Evolutionary conservation across 2,888 invertebrate species (phyloP).

Genomic region (Apamea monoglypha): DNA sequence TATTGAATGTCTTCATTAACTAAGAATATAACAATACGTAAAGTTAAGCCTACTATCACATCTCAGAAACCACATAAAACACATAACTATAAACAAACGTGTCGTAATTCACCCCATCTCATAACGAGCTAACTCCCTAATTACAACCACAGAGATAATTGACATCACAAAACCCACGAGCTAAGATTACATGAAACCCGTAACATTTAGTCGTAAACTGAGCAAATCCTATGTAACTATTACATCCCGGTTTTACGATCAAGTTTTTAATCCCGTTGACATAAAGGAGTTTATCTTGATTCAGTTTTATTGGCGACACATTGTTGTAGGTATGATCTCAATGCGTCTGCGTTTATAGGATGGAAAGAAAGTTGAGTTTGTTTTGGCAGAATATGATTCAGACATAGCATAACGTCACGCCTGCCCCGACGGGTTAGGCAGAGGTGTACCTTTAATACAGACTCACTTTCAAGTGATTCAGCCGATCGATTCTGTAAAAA

Average conservation of each 20-base stretch:
- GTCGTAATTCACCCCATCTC: constrained; percentile 50
- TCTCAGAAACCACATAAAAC: background rate
- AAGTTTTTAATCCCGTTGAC: constrained; percentile 82
- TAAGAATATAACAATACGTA: background rate
- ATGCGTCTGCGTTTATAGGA: constrained; percentile 31
- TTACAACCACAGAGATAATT: constrained; percentile 56
- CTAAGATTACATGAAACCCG: constrained; percentile 63
- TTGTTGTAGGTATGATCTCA: constrained; percentile 66
- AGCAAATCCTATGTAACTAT: constrained; percentile 68
- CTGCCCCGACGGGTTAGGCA: no score
- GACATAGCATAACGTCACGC: background rate
- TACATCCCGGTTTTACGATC: constrained; percentile 73
- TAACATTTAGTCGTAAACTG: constrained; percentile 69
- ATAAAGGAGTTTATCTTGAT: constrained; percentile 79
- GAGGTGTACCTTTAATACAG: background rate
- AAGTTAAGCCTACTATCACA: background rate
- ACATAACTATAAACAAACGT: constrained; percentile 7
- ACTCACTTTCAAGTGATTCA: background rate
- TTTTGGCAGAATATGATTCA: constrained; percentile 19
- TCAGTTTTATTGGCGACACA: constrained; percentile 76
- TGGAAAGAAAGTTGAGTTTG: constrained; percentile 6
- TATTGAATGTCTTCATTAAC: background rate
- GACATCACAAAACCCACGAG: constrained; percentile 60
- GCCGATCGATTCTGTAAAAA: no score
- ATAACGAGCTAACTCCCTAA: constrained; percentile 36